Percentiles rank a stretch among this genome's conserved stretches.
Evolutionary conservation across 2,113 vertebrate species (phyloP).

Genomic region (Bujurquina vittata): DNA sequence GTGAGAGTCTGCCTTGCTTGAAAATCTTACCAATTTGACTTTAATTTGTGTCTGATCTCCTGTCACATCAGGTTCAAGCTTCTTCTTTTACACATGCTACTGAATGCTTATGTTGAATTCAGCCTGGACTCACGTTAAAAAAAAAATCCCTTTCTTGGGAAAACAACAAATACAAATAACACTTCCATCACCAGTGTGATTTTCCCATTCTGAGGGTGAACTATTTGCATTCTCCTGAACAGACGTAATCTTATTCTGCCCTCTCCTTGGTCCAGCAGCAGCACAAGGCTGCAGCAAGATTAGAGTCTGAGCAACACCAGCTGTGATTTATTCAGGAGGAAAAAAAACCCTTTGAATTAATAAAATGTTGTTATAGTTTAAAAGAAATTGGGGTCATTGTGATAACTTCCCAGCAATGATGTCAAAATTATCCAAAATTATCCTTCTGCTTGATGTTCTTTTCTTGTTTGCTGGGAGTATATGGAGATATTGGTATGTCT

Average conservation of each 20-base stretch:
- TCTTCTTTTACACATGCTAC: not conserved
- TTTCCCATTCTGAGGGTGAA: not conserved
- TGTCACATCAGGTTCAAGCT: not conserved
- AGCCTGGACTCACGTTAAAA: not conserved
- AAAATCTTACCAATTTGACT: not conserved
- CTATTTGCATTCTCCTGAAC: not conserved
- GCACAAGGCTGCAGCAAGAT: conserved; percentile 9
- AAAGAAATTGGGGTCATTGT: not conserved
- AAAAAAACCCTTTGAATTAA: not conserved
- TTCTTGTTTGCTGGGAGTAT: not conserved
- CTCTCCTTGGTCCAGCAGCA: not conserved
- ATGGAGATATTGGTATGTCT: not conserved
- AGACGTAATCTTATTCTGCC: not conserved
- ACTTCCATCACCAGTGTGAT: not conserved
- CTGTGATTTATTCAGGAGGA: not conserved
- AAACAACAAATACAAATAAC: conserved; percentile 7
- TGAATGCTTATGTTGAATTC: not conserved
- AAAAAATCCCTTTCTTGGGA: not conserved
- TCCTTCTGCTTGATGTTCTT: not conserved
- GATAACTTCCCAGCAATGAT: not conserved
- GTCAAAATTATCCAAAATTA: not conserved
- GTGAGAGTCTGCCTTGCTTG: not conserved
- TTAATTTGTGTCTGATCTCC: not conserved
- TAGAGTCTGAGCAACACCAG: not conserved
- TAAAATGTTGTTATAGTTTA: not conserved